These are phyloP conservation scores for Doryteuthis pealeii DNA, from an alignment of 1,140 invertebrate genomes.

Conservation along the genomic window DNA sequence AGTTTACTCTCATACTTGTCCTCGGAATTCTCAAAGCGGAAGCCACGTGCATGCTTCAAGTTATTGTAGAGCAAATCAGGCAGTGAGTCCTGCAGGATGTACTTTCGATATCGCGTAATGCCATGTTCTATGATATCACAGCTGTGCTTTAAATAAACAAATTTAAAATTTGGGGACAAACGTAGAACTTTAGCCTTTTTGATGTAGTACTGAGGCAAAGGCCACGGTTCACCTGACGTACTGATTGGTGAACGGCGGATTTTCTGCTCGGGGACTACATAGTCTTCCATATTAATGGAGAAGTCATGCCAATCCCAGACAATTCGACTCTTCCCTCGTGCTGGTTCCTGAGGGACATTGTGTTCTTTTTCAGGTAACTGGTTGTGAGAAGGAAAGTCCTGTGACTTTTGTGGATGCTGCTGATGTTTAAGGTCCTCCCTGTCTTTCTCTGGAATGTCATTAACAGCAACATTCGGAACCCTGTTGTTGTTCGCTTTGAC, in stretches of 20 bases:
- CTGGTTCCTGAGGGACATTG: constrained; percentile 15
- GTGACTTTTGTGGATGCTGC: neutral
- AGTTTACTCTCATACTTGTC: constrained; percentile 38
- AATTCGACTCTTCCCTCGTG: constrained; percentile 36
- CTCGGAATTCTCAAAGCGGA: constrained; percentile 36
- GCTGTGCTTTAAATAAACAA: constrained; percentile 49
- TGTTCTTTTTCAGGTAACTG: neutral
- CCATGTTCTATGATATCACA: constrained; percentile 67
- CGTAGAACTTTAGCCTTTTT: constrained; percentile 41
- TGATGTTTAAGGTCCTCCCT: neutral
- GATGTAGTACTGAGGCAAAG: constrained; percentile 54
- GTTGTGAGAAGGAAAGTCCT: neutral
- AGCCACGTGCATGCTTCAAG: constrained; percentile 46
- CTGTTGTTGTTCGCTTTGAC: neutral
- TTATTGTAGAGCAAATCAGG: constrained; percentile 48
- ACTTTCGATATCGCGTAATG: constrained; percentile 62
- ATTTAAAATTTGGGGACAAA: constrained; percentile 35
- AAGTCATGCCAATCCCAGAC: constrained; percentile 55
- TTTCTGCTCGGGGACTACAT: constrained; percentile 52
- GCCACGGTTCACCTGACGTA: constrained; percentile 55
- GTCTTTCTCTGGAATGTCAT: neutral
- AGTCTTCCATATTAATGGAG: constrained; percentile 47
- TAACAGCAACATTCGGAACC: neutral
- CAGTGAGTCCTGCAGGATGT: constrained; percentile 56
- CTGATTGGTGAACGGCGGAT: constrained; percentile 45